These are phyloP conservation scores for Papilio demoleus DNA, from an alignment of 2,888 invertebrate species.

Conservation along the genomic window DNA sequence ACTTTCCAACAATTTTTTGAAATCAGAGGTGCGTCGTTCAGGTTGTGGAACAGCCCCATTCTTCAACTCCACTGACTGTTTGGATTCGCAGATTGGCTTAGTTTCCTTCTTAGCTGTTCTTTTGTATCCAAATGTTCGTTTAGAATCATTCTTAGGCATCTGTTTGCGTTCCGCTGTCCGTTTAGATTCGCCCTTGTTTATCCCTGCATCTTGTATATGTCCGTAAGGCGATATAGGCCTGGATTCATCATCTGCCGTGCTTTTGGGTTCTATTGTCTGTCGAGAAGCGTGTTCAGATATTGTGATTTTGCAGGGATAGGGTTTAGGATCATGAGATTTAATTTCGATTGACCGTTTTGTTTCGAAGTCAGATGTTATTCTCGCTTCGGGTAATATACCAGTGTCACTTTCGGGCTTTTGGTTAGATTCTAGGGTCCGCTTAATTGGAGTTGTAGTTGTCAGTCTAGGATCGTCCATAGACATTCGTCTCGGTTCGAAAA, in stretches of 20 bases:
- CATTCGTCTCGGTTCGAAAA: conserved; percentile 10
- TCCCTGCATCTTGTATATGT: background rate
- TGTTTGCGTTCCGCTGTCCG: background rate
- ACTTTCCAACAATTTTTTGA: conserved; percentile 9
- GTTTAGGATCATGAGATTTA: conserved; percentile 9
- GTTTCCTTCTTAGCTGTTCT: conserved; percentile 5
- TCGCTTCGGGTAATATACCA: background rate
- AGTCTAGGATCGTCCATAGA: conserved; percentile 6
- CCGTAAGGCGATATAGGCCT: background rate
- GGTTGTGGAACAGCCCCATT: conserved; percentile 1
- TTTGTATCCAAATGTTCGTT: background rate
- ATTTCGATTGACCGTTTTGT: background rate
- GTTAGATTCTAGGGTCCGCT: background rate
- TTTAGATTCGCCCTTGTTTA: background rate
- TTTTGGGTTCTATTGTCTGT: background rate
- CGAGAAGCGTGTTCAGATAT: background rate
- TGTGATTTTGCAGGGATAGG: background rate
- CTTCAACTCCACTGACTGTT: background rate
- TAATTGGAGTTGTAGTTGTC: background rate
- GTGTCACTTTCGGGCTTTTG: background rate
- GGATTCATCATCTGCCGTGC: conserved; percentile 1
- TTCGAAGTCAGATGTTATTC: background rate
- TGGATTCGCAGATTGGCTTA: background rate
- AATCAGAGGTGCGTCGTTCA: background rate
- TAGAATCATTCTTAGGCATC: background rate